Evolutionary conservation across 2,797 vertebrate genomes (phyloP).

Genomic region (Phaenicophaeus curvirostris): DNA sequence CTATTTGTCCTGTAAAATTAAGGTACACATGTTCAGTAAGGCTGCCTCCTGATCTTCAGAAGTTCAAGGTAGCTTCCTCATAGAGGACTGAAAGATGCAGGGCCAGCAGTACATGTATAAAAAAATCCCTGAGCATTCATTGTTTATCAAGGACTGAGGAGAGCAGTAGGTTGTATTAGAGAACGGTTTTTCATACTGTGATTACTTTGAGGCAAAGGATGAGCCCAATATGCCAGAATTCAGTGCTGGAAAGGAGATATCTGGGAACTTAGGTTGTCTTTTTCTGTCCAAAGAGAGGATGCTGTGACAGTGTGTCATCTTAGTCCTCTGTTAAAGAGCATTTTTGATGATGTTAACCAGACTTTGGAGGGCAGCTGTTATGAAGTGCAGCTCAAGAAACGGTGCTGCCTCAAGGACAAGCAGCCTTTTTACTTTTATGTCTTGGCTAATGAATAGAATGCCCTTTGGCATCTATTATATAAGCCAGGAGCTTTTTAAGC

Average conservation of each 20-base stretch:
- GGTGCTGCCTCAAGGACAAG: slow-evolving; percentile 29
- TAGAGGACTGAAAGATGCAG: background rate
- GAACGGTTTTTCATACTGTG: background rate
- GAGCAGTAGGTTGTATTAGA: background rate
- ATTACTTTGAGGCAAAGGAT: background rate
- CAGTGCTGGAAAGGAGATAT: background rate
- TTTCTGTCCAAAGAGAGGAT: background rate
- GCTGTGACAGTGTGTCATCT: background rate
- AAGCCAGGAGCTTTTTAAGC: slow-evolving; percentile 24
- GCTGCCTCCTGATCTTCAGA: background rate
- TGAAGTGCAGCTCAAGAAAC: slow-evolving; percentile 25
- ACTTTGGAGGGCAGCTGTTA: slow-evolving; percentile 47
- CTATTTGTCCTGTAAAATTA: background rate
- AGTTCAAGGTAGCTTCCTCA: background rate
- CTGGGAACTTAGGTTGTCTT: background rate
- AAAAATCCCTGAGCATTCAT: background rate
- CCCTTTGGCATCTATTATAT: slow-evolving; percentile 55
- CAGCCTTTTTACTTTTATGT: slow-evolving; percentile 53
- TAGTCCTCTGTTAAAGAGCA: slow-evolving; percentile 6
- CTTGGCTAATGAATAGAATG: slow-evolving; percentile 38
- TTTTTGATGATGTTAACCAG: slow-evolving; percentile 42
- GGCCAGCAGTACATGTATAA: background rate
- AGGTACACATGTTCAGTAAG: background rate
- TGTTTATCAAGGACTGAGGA: background rate
- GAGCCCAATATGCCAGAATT: background rate